Evolutionary conservation across 2,797 vertebrate genomes (phyloP), one percentile per base, ranked within the genome.

Genomic region (Cygnus olor): DNA sequence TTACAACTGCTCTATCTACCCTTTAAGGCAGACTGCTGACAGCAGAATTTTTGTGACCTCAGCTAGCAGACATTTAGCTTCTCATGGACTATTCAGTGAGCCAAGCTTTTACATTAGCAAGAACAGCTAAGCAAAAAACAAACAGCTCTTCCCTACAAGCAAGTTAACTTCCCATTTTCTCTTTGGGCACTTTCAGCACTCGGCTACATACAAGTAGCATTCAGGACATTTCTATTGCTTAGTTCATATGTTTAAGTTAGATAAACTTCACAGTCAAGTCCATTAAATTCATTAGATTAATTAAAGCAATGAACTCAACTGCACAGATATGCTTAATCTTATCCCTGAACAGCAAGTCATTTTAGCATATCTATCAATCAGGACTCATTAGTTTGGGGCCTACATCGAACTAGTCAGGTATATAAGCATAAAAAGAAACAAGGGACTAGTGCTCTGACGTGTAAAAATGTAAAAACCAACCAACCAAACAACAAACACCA

Each of bases 61-160:
- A 54, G 6, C 20, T 81, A 14, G 63, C 83, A 95, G 54, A 78
- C 49, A 51, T 60, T 85, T 77, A 85, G 40, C 68, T 94, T 77
- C 89, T 90, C 56, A 51, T 57, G 68, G 86, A 93, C 94, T 93
- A 96, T 92, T 90, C 87, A 93, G 66, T 9, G 19, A 93, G 63
- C 20, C 44, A 92, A 82, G 63, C 69, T 91, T 94, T 86, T 66
- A 66, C 47, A 22, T 51, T 58, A 22, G 13, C 30, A 58, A 60
- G 47, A 74, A n/a, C 60, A 91, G 60, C 54, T 63, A 91, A 81
- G 69, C 13, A 69, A 93, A 93, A 84, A 88, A 0, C 47, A 61
- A 88, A 69, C 30, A 82, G 18, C 65, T 63, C n/a, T 57, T 42
- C 15, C 28, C 57, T 72, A 18, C 32, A 76, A 86, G 76, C 47